phyloP scores from a whole-genome alignment of 1,140 invertebrate species.

The Diabrotica undecimpunctata region DNA sequence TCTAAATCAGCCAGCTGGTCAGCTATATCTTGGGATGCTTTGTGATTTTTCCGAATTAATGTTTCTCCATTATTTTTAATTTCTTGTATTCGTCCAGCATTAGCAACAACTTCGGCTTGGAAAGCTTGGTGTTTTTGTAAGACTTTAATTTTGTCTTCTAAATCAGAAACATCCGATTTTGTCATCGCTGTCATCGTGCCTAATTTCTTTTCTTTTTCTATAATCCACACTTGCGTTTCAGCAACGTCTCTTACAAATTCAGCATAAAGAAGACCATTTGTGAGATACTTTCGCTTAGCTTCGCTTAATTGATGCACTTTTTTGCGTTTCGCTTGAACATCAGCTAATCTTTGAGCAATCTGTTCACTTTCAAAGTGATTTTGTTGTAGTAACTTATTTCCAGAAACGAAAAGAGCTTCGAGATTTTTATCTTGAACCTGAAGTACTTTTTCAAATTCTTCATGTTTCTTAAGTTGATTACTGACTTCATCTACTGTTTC shows the following conservation, averaged over 20 bases:
- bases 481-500: conserved; percentile 82
- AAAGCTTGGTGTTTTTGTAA: conserved; percentile 98
- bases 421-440: conserved; percentile 86
- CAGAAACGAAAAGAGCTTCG: conserved; percentile 69
- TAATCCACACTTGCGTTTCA: conserved; percentile 89
- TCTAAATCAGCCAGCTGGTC: conserved; percentile 67
- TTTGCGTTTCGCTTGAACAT: conserved; percentile 67
- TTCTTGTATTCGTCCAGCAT: conserved; percentile 80
- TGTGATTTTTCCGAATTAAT: conserved; percentile 63
- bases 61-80: conserved; percentile 70
- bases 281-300: conserved; percentile 61
- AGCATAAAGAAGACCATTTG: conserved; percentile 79
- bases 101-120: conserved; percentile 89
- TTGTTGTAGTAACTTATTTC: conserved; percentile 86
- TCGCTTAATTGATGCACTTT: conserved; percentile 67
- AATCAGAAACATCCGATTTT: conserved; percentile 67
- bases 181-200: conserved; percentile 59
- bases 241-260: conserved; percentile 88
- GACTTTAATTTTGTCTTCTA: conserved; percentile 90
- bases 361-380: conserved; percentile 91
- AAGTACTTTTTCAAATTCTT: conserved; percentile 84
- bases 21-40: conserved; percentile 71
- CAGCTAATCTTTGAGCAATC: conserved; percentile 69
- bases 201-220: conserved; percentile 87
- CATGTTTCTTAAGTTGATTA: conserved; percentile 83